Conservation (phyloP, 1,140 invertebrate species). For the Macrobrachium rosenbergii region DNA sequence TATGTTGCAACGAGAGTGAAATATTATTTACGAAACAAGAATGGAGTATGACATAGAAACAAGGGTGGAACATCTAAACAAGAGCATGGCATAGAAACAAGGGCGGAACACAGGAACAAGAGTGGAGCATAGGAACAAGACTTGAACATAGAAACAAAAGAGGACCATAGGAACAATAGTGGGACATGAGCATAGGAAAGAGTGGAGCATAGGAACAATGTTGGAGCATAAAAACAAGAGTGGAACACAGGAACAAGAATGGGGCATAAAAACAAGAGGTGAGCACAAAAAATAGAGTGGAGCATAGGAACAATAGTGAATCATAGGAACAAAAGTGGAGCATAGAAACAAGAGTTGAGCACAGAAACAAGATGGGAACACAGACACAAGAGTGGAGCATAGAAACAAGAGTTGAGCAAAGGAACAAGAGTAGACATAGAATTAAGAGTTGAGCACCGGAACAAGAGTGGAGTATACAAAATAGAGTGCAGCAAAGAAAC, state of each 20-base stretch:
- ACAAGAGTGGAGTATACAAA: not conserved
- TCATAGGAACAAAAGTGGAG: not conserved
- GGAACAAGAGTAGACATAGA: not conserved
- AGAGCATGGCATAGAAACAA: not conserved
- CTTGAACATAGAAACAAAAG: not conserved
- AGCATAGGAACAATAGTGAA: not conserved
- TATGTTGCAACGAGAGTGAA: not conserved
- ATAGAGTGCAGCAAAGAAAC: not conserved
- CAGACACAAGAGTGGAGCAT: not conserved
- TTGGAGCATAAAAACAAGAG: not conserved
- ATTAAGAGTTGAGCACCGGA: not conserved
- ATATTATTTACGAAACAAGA: not conserved
- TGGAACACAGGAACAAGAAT: not conserved
- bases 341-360: not conserved
- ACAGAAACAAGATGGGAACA: too few relatives aligned
- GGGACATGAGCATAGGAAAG: not conserved
- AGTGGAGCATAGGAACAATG: not conserved
- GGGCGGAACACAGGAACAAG: not conserved
- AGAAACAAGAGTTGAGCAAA: not conserved
- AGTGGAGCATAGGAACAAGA: not conserved
- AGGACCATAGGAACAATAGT: too few relatives aligned
- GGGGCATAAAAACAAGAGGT: too few relatives aligned
- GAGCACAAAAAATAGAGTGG: too few relatives aligned
- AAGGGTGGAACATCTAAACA: not conserved
- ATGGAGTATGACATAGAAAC: not conserved